These are phyloP conservation scores for Arctia plantaginis DNA, from an alignment of 2,888 invertebrate genomes.

Conservation along the genomic window DNA sequence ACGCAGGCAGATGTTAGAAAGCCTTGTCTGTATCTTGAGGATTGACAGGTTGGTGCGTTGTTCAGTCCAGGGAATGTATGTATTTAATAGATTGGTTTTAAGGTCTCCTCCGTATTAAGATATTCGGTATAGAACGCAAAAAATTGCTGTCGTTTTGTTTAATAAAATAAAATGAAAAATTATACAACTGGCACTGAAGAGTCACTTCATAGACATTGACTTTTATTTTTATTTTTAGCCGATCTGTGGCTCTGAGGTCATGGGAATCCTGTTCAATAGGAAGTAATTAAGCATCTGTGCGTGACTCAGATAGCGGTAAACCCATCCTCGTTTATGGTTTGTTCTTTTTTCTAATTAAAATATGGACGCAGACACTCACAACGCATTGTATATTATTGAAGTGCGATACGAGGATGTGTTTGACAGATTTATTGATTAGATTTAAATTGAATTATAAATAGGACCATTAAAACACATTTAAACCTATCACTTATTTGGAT, in stretches of 20 bases:
- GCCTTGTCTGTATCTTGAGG: no score
- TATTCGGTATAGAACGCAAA: no score
- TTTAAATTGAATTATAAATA: background rate
- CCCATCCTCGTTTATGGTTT: background rate
- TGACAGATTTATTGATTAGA: background rate
- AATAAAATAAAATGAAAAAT: background rate
- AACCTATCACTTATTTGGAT: background rate
- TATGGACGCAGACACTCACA: background rate
- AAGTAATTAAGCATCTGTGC: constrained; percentile 7
- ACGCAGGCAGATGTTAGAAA: no score
- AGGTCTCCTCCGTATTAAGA: no score
- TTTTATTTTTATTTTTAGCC: background rate
- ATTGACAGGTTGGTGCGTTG: no score
- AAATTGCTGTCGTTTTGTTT: background rate
- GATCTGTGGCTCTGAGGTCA: background rate
- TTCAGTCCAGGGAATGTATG: no score
- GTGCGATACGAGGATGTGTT: background rate
- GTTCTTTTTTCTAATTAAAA: background rate
- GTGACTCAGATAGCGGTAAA: constrained; percentile 9
- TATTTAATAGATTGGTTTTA: no score
- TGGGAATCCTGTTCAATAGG: constrained; percentile 9
- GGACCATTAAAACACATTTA: background rate
- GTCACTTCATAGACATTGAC: background rate
- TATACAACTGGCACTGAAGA: background rate
- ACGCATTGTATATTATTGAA: background rate